These are phyloP conservation scores for Sialis fuliginosa DNA, from an alignment of 2,888 invertebrate species.

Conservation along the genomic window DNA sequence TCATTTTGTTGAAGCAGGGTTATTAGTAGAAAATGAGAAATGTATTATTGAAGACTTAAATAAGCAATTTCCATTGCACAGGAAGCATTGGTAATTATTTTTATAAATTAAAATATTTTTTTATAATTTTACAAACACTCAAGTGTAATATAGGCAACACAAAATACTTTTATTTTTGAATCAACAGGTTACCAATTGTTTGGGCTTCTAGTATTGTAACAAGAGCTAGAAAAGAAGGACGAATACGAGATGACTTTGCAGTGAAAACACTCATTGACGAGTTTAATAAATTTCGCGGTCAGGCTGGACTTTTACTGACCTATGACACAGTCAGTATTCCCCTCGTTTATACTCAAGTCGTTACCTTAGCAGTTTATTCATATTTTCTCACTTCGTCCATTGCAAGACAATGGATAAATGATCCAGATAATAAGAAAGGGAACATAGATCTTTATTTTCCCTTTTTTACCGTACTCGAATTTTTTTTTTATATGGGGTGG, in stretches of 20 bases:
- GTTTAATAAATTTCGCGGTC: constrained; percentile 66
- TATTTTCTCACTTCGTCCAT: constrained; percentile 79
- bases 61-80: constrained; percentile 63
- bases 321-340: constrained; percentile 69
- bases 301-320: constrained; percentile 56
- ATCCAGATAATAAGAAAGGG: constrained; percentile 29
- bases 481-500: constrained; percentile 83
- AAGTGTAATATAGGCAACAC: constrained; percentile 1
- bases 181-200: constrained; percentile 62
- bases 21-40: constrained; percentile 66
- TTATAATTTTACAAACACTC: neutral
- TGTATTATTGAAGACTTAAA: constrained; percentile 62
- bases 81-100: constrained; percentile 59
- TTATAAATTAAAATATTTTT: constrained; percentile 1
- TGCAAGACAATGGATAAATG: constrained; percentile 74
- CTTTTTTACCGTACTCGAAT: constrained; percentile 74
- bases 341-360: constrained; percentile 73
- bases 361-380: constrained; percentile 81
- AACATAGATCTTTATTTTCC: constrained; percentile 78
- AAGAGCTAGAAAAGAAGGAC: constrained; percentile 73
- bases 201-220: constrained; percentile 86
- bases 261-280: constrained; percentile 82
- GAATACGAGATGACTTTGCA: constrained; percentile 80
- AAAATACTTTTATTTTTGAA: neutral
- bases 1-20: constrained; percentile 70